Conservation (phyloP, 2,113 vertebrate genomes). For the Sylvietta virens region DNA sequence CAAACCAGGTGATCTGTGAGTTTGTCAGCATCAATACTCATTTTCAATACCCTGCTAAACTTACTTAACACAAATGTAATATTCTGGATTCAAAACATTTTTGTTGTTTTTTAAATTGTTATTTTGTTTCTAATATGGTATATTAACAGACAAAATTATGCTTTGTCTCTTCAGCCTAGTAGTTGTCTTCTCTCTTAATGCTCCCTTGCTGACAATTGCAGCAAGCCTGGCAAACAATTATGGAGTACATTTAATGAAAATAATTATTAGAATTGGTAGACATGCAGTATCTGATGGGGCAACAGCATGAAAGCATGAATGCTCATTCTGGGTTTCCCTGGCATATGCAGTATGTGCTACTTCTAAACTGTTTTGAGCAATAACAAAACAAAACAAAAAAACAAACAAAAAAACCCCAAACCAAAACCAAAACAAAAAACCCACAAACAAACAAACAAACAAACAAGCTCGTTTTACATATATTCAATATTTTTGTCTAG, state of each 20-base stretch:
- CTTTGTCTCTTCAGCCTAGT: neutral
- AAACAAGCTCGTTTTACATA: fast-evolving
- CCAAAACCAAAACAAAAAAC: neutral
- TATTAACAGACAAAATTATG: neutral
- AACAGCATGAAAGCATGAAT: neutral
- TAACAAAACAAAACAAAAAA: neutral
- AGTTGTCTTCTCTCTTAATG: neutral
- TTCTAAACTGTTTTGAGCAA: neutral
- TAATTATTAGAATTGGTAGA: neutral
- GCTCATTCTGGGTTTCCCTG: neutral
- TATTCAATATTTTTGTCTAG: neutral
- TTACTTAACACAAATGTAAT: neutral
- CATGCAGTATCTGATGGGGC: neutral
- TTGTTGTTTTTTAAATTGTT: neutral
- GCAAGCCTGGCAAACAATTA: neutral
- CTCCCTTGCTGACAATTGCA: neutral
- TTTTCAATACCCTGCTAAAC: neutral
- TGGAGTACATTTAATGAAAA: neutral
- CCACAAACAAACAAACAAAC: neutral
- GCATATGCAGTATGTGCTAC: neutral
- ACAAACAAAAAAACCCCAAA: neutral
- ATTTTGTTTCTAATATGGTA: neutral
- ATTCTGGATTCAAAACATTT: neutral
- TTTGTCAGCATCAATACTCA: neutral
- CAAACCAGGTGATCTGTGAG: neutral